A percentile compares a stretch with the other conserved stretches of the same genome.
Conservation (phyloP, 2,797 vertebrate genomes). For the Cuniculus paca region DNA sequence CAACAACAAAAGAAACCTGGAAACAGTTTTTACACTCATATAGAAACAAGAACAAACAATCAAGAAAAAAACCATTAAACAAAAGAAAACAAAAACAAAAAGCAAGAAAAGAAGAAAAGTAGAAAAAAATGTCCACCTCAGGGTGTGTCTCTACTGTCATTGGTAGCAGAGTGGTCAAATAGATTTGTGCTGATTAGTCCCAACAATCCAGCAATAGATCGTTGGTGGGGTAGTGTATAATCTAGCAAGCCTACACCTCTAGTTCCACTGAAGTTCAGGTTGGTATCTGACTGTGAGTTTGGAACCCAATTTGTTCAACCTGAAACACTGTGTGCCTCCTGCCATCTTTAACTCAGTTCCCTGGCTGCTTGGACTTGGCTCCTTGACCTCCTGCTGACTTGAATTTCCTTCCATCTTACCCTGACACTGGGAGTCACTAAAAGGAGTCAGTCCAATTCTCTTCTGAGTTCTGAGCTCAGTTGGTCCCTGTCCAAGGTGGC, state of each 20-base stretch:
- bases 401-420: background rate
- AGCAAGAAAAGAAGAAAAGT: too few species aligned
- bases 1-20: background rate
- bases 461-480: background rate
- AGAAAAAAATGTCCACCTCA: too few species aligned
- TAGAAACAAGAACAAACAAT: background rate
- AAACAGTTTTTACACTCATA: background rate
- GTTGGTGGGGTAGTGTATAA: too few species aligned
- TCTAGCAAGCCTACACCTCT: background rate
- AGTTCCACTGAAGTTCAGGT: background rate
- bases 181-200: too few species aligned
- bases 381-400: background rate
- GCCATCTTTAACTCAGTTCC: background rate
- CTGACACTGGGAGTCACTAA: background rate
- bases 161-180: too few species aligned
- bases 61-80: background rate
- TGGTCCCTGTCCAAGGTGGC: background rate
- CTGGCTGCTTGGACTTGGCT: background rate
- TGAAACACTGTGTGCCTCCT: background rate
- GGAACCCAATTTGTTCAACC: background rate
- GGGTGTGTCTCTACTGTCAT: too few species aligned
- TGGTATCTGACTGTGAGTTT: background rate
- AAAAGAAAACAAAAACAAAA: background rate
- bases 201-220: too few species aligned
- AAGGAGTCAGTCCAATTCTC: background rate